These are phyloP conservation scores for Nesospiza acunhae DNA, from an alignment of 2,113 vertebrate species.

Conservation along the genomic window DNA sequence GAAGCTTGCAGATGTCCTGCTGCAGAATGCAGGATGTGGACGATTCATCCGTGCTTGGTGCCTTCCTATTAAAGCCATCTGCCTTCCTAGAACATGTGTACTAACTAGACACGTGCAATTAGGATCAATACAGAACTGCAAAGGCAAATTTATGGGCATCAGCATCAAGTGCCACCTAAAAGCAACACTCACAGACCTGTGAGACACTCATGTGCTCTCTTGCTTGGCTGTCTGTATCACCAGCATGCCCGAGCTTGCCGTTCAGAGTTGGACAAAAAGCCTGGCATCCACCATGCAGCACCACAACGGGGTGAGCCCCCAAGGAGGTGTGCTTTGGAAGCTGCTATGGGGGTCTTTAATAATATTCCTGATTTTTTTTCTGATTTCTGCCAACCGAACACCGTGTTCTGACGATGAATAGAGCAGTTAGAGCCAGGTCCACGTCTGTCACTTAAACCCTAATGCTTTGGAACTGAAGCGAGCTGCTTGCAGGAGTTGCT, in stretches of 20 bases:
- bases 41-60: rapidly evolving
- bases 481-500: conserved; percentile 47
- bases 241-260: neutral
- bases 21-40: neutral
- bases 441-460: neutral
- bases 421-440: neutral
- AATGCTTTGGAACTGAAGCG: neutral
- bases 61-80: neutral
- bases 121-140: neutral
- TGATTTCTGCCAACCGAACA: neutral
- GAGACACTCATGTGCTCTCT: neutral
- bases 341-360: neutral
- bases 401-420: rapidly evolving
- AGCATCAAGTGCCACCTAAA: neutral
- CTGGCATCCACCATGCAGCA: neutral
- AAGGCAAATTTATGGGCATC: neutral
- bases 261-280: neutral
- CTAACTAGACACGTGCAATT: rapidly evolving
- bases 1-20: rapidly evolving
- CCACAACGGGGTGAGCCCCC: rapidly evolving
- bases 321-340: neutral
- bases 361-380: neutral
- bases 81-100: rapidly evolving
- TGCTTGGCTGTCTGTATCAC: neutral
- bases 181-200: neutral